Evolutionary conservation across 1,140 invertebrate species (phyloP).

Genomic region (Cotesia vestalis): DNA sequence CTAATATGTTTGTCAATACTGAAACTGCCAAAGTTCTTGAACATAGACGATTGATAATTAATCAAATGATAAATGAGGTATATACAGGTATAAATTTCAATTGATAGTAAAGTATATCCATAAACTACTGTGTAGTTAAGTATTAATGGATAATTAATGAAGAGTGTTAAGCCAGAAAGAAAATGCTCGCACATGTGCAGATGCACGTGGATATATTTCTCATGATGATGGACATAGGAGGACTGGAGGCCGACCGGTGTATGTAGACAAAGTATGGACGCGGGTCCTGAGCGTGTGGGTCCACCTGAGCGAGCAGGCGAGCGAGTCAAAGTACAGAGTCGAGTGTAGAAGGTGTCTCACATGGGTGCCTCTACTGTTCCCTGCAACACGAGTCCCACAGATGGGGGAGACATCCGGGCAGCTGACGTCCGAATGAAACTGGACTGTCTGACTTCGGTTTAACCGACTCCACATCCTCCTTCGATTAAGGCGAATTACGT

Average conservation of each 20-base stretch:
- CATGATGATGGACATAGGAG: background rate
- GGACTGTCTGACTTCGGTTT: slow-evolving; percentile 65
- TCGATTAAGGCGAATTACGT: slow-evolving; percentile 67
- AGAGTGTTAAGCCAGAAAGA: slow-evolving; percentile 2
- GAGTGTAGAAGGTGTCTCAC: slow-evolving; percentile 62
- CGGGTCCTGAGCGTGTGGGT: slow-evolving; percentile 25
- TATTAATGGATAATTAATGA: background rate
- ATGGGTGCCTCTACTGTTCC: slow-evolving; percentile 59
- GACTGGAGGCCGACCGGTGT: background rate
- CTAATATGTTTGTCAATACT: too few relatives aligned
- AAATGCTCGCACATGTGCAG: slow-evolving; percentile 14
- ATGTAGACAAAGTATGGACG: slow-evolving; percentile 4
- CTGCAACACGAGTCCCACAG: slow-evolving; percentile 29
- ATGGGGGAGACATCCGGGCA: slow-evolving; percentile 66
- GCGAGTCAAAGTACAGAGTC: slow-evolving; percentile 13
- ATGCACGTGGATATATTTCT: slow-evolving; percentile 6
- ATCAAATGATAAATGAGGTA: too few relatives aligned
- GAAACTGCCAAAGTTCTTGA: too few relatives aligned
- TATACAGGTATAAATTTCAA: too few relatives aligned
- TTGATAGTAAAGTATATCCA: too few relatives aligned
- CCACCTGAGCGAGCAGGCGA: slow-evolving; percentile 29
- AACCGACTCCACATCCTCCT: slow-evolving; percentile 67
- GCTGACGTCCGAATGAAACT: slow-evolving; percentile 66
- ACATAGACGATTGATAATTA: too few relatives aligned
- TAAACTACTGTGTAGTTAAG: too few relatives aligned